Evolutionary conservation across 2,113 vertebrate genomes (phyloP), one percentile per base, ranked within the genome.

Genomic region (Colinus virginianus): DNA sequence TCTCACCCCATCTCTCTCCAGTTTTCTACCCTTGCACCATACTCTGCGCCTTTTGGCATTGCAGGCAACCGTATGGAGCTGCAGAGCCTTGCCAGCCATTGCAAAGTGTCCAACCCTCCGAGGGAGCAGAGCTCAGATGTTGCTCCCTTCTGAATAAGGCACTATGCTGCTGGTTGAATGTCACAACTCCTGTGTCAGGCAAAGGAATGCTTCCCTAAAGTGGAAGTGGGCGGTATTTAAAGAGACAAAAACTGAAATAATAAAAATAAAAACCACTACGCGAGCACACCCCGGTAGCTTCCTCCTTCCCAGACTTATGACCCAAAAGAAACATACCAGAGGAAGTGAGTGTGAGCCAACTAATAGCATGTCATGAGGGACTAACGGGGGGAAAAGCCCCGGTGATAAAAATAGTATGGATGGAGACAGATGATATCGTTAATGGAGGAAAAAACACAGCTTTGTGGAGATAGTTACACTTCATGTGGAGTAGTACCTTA

Each of bases 171-270:
- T 76, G 28, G 23, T 25, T 36, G 1, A 26, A 16, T 61, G 84
- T 87, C 83, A 51, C 87, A 71, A 72, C 59, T 11, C 38, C 78
- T 58, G 46, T 2, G 11, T 76, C 72, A 87, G 40, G 3, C 7
- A 68, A 8, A 77, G 48, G 43, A 48, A 16, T 43, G 34, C 12
- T 90, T 82, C 71, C 84, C 34, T 64, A 82, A 85, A 69, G 40
- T 69, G 84, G 94, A 93, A 93, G 84, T 74, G 26, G 36, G 75
- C 21, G 77, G 61, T 17, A 18, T 28, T 55, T 42, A 9, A 22
- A 34, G 22, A 72, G 32, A 58, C 16, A 51, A 42, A 62, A 21
- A 30, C 15, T 15, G 26, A 53, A 53, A 53, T 53, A 28, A 34
- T 45, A 22, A 42, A 48, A 34, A 49, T 21, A 30, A 71, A 79